Evolutionary conservation across 2,113 vertebrate genomes (phyloP), one percentile per base, ranked within the genome.

Genomic region (Megaceryle maxima): DNA sequence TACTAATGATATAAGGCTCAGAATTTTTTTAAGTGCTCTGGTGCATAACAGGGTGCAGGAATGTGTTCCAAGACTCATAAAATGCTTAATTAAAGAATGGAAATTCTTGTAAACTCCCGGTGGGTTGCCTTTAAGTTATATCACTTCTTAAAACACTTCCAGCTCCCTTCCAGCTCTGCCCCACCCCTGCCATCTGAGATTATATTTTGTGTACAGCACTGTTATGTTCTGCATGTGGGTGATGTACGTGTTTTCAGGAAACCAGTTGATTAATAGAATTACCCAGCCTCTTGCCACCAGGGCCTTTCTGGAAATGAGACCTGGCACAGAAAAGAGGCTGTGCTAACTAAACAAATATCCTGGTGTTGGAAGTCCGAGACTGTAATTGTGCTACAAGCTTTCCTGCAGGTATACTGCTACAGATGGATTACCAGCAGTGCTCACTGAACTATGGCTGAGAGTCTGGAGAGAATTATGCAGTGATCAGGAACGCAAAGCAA

Each of bases 71-170:
- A 87, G 90, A 39, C 95, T 89, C 94, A 89, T 96, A 97, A 97
- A 96, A 94, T 56, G 39, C 94, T 95, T 97, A 96, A 97, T 97
- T 97, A 96, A 95, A 96, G 94, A 91, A 86, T 92, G 85, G 79
- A 94, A 95, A 90, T 82, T 94, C 94, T 97, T 96, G 93, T 97
- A 96, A 97, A 92, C 93, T 93, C 82, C 84, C 95, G 86, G 86
- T 93, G 90, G 91, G 91, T 85, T 92, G 91, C 94, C 82, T 97
- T 90, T 88, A 94, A 86, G 86, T 94, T 85, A 78, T 75, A 92
- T 31, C 66, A 80, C 94, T 82, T 86, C 75, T 96, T 94, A 66
- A 87, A 96, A 86, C 69, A 68, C 50, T 96, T 83, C 48, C 59
- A 73, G 18, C 20, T 20, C 15, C 16, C 8, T 28, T 53, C 14